A percentile compares a stretch with the other conserved stretches of the same genome.
These are phyloP conservation scores for Bacillus rossius DNA, from an alignment of 1,140 invertebrate species.

Conservation along the genomic window DNA sequence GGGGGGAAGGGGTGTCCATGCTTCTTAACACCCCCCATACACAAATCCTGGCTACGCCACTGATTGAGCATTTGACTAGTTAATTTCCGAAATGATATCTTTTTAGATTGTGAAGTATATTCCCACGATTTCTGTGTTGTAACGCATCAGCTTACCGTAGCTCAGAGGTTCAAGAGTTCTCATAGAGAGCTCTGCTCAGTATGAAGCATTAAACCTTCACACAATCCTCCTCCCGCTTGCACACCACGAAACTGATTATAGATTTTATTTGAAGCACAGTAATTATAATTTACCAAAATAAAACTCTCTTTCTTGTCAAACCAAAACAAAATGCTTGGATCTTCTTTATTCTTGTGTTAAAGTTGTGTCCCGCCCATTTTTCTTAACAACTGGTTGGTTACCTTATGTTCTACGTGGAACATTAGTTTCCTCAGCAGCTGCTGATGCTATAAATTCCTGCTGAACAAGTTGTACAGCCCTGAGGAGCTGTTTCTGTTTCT, in stretches of 20 bases:
- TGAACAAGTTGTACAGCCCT: too few species aligned
- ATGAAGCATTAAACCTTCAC: neutral
- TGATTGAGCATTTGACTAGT: neutral
- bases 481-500: too few species aligned
- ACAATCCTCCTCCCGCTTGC: neutral
- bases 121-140: neutral
- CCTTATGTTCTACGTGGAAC: neutral
- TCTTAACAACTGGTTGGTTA: neutral
- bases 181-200: neutral
- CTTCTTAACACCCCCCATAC: too few species aligned
- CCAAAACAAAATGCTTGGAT: neutral
- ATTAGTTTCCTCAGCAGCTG: neutral
- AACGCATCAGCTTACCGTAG: neutral
- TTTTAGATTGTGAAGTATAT: neutral
- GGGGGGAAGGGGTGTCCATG: too few species aligned
- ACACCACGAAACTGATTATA: neutral
- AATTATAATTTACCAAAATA: too few species aligned
- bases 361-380: neutral
- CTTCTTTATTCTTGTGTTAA: neutral
- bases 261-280: neutral
- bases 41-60: too few species aligned
- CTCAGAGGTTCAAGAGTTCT: neutral
- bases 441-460: too few species aligned
- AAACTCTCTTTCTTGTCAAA: neutral
- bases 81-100: neutral